Base-by-base conservation (phyloP, 2,797 vertebrate genomes). In the Lutjanus campechanus region DNA sequence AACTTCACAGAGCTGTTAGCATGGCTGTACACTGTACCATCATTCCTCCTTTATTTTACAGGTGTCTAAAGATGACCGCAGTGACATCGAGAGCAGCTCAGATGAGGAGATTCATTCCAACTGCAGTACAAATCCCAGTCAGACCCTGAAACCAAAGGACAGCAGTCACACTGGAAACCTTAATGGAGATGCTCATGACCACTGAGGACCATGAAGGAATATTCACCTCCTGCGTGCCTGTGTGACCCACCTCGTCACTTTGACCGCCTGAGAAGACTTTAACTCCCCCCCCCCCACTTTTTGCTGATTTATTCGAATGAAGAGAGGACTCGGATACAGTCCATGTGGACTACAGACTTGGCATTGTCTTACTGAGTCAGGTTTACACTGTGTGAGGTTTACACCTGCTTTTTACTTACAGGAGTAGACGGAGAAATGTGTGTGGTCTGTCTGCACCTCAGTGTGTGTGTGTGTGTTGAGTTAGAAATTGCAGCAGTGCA, bases 11-110 rank as follows among this genome's bases (percentile, higher is more conserved):
- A 76, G 25, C 46, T 41, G 70, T 49, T 59, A 7, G 7, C 9
- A 0, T 9, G 11, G 8, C 40, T 40, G 13, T 19, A 19, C 20
- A 36, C n/a, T 13, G 43, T 44, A 50, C 40, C 7, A 19, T 53
- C 17, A 2, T 22, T 63, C 16, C 13, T 61, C 4, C 6, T 44
- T 40, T 11, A 1, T 51, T 64, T 72, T 7, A 36, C 62, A 99
- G 98, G 98, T 98, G 11, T 93, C 96, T 1, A 99, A 97, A 91
- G 98, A 99, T 9, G 97, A 98, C 76, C 97, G 98, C 78, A 99
- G 98, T 11, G 98, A 99, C 44, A 92, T 99, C 1, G 98, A 99
- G 85, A 99, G 97, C 96, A 99, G 97, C 92, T 99, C 98, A 0
- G 98, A 99, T 15, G 98, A 99, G 69, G 98, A 99, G 51, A 93